Percentiles rank a stretch among this genome's conserved stretches.
phyloP scores from a whole-genome alignment of 2,113 vertebrate species.

The Nestor notabilis region DNA sequence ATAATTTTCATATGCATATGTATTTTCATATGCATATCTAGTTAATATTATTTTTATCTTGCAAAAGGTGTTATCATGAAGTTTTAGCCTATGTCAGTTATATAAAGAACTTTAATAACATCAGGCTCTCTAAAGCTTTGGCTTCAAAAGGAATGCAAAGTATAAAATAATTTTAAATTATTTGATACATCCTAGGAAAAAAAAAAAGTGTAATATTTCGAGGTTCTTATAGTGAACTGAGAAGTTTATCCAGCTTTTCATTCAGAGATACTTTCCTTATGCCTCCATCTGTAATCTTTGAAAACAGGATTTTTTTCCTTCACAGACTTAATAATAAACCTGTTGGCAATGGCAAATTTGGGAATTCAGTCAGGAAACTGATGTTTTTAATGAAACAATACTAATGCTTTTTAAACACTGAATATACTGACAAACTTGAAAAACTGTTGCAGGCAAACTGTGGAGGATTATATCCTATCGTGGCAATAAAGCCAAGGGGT shows the following conservation, averaged over 20 bases:
- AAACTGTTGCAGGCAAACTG: background rate
- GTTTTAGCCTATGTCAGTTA: background rate
- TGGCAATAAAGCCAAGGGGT: background rate
- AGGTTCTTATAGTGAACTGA: background rate
- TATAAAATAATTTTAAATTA: background rate
- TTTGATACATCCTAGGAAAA: background rate
- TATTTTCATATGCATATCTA: background rate
- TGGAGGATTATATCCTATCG: background rate
- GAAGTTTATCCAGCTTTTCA: background rate
- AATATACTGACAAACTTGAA: background rate
- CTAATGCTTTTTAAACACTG: background rate
- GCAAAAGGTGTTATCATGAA: background rate
- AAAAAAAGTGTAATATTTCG: background rate
- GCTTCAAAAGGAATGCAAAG: background rate
- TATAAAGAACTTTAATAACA: background rate
- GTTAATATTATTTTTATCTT: background rate
- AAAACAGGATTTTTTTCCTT: fast-evolving
- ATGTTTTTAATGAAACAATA: background rate
- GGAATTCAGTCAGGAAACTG: background rate
- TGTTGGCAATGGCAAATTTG: background rate
- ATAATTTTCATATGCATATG: background rate
- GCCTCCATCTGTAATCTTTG: background rate
- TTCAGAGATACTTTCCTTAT: background rate
- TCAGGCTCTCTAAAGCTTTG: background rate
- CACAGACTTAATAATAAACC: background rate